Evolutionary conservation across 2,888 invertebrate genomes (phyloP).

Genomic region (Brenthis hecate): DNA sequence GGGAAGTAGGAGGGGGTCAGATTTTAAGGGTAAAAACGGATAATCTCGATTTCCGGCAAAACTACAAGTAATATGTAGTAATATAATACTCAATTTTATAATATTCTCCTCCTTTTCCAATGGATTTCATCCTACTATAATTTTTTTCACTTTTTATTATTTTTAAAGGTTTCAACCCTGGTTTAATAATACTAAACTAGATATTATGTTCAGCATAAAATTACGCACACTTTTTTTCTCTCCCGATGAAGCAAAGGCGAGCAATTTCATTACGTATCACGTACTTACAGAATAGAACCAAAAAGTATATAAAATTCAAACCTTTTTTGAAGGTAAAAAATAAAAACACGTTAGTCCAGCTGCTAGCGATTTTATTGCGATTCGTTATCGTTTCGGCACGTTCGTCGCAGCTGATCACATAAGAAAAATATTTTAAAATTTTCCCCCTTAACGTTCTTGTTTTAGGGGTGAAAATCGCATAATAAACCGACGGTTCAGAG

Average conservation of each 20-base stretch:
- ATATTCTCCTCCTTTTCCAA: too few relatives aligned
- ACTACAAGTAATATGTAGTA: too few relatives aligned
- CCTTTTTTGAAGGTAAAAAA: conserved; percentile 53
- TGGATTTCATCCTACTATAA: too few relatives aligned
- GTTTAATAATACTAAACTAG: too few relatives aligned
- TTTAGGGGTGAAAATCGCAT: conserved; percentile 11
- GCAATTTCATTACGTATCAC: conserved; percentile 18
- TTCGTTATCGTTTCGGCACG: conserved; percentile 47
- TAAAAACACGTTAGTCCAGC: conserved; percentile 62
- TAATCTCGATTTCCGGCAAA: too few relatives aligned
- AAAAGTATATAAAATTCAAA: conserved; percentile 33
- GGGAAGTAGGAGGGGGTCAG: too few relatives aligned
- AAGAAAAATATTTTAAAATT: conserved; percentile 17
- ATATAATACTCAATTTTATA: too few relatives aligned
- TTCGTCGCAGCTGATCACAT: conserved; percentile 45
- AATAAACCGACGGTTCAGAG: conserved; percentile 27
- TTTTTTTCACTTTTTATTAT: too few relatives aligned
- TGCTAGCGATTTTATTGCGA: conserved; percentile 56
- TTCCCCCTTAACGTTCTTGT: neutral
- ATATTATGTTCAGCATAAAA: neutral
- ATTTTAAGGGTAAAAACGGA: too few relatives aligned
- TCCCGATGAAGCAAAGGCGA: neutral
- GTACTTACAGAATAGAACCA: conserved; percentile 14
- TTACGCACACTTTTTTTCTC: neutral
- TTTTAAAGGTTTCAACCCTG: too few relatives aligned